Conservation (phyloP, 2,797 vertebrate genomes). For the Bufotes viridis region DNA sequence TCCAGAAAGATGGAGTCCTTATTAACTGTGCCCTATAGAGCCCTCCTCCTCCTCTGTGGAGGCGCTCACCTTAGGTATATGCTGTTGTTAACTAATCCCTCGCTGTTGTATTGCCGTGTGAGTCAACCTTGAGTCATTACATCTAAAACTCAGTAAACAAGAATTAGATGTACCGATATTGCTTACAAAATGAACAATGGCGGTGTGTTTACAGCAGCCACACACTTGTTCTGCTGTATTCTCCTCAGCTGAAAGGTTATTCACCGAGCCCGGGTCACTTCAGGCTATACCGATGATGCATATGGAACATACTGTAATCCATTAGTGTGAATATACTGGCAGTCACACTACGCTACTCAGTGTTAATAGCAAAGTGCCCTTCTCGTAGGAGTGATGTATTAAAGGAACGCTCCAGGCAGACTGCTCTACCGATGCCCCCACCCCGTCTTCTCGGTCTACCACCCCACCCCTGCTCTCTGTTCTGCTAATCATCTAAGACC, state of each 20-base stretch:
- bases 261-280: neutral
- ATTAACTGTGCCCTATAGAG: neutral
- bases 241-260: neutral
- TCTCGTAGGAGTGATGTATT: neutral
- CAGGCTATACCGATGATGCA: neutral
- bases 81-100: neutral
- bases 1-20: neutral
- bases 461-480: too few species aligned
- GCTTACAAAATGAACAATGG: neutral
- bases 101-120: slow-evolving; percentile 4
- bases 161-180: slow-evolving; percentile 25
- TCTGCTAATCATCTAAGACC: too few species aligned
- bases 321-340: neutral
- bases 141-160: slow-evolving; percentile 29
- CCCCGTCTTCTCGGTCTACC: too few species aligned
- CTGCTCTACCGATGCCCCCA: too few species aligned
- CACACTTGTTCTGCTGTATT: neutral
- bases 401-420: neutral
- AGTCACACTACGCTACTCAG: neutral
- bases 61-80: neutral
- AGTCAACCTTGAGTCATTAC: slow-evolving; percentile 37
- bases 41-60: neutral
- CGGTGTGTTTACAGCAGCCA: neutral
- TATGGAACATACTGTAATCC: neutral
- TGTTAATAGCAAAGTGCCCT: neutral